Evolutionary conservation across 2,113 vertebrate genomes (phyloP).

Genomic region (Chloroceryle aenea): DNA sequence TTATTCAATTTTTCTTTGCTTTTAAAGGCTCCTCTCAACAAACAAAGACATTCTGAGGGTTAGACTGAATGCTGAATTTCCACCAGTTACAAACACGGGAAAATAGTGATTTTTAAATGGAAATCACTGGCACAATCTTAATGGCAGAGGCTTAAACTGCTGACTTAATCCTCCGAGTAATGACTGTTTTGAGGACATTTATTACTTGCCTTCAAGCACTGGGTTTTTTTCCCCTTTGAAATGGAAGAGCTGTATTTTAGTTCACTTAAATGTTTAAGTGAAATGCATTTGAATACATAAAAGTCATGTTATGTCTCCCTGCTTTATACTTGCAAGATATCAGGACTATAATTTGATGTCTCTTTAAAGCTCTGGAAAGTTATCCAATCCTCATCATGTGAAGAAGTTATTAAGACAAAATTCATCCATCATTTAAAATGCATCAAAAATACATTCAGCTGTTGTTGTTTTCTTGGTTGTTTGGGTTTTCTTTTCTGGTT

Average conservation of each 20-base stretch:
- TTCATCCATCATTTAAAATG: conserved; percentile 54
- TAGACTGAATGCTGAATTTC: not conserved
- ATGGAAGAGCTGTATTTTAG: not conserved
- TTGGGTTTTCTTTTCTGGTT: not conserved
- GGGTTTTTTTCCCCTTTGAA: not conserved
- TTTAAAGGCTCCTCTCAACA: not conserved
- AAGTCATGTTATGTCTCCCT: not conserved
- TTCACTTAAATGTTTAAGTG: not conserved
- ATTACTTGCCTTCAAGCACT: not conserved
- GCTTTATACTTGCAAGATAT: not conserved
- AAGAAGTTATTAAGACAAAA: conserved; percentile 59
- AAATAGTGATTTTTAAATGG: not conserved
- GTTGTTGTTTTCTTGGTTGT: not conserved
- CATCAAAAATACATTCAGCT: conserved; percentile 71
- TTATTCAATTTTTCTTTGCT: not conserved
- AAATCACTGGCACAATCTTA: not conserved
- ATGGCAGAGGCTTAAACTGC: not conserved
- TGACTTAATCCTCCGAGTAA: not conserved
- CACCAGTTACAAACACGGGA: not conserved
- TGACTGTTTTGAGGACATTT: not conserved
- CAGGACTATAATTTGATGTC: not conserved
- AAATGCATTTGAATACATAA: conserved; percentile 4
- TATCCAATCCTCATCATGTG: conserved; percentile 38
- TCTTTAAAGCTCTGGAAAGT: conserved; percentile 46
- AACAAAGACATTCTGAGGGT: not conserved